A percentile compares a stretch with the other conserved stretches of the same genome.
phyloP scores from a whole-genome alignment of 2,888 invertebrate species.

The Thera britannica region DNA sequence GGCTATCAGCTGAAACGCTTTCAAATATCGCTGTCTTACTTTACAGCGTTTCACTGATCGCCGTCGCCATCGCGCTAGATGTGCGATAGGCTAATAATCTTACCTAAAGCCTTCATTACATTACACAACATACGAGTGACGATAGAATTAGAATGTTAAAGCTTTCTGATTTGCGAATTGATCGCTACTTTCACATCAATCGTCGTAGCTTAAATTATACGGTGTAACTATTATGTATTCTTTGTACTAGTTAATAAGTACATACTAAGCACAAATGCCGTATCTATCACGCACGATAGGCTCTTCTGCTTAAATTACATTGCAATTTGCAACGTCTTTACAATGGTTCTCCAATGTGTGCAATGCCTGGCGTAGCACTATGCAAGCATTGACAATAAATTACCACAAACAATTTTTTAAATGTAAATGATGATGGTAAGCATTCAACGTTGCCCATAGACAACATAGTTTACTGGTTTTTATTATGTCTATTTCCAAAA shows the following conservation, averaged over 20 bases:
- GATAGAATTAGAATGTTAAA: conserved; percentile 33
- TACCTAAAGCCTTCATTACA: conserved; percentile 14
- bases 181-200: conserved; percentile 41
- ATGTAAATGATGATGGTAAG: too few relatives aligned
- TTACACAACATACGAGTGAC: conserved; percentile 28
- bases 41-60: too few relatives aligned
- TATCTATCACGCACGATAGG: conserved; percentile 28
- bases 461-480: too few relatives aligned
- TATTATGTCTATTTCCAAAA: too few relatives aligned
- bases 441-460: too few relatives aligned
- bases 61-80: too few relatives aligned
- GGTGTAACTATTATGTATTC: conserved; percentile 26
- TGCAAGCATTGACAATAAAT: background rate
- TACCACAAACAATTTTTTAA: background rate
- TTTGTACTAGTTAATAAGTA: conserved; percentile 20
- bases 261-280: conserved; percentile 4
- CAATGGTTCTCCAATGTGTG: conserved; percentile 48
- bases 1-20: too few relatives aligned
- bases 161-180: conserved; percentile 37
- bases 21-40: too few relatives aligned
- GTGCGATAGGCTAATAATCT: background rate
- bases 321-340: conserved; percentile 48
- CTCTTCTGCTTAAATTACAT: conserved; percentile 60
- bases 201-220: conserved; percentile 19
- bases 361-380: background rate